Evolutionary conservation across 1,140 invertebrate genomes (phyloP).

Genomic region (Drosophila ambigua): DNA sequence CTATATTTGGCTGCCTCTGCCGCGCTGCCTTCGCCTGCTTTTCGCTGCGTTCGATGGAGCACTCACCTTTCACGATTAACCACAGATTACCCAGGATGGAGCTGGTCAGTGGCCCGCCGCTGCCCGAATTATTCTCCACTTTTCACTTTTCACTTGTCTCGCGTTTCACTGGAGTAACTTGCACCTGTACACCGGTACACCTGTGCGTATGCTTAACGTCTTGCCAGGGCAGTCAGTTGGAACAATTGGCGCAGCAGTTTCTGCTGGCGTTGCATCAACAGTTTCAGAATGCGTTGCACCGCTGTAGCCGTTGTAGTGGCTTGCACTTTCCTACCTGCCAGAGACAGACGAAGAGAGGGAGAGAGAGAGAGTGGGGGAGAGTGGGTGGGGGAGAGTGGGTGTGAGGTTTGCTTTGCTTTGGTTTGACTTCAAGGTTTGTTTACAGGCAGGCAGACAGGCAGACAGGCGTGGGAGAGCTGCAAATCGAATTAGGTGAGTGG

Average conservation of each 20-base stretch:
- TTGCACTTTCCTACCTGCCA: conserved; percentile 45
- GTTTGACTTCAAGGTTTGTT: conserved; percentile 42
- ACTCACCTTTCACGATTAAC: conserved; percentile 78
- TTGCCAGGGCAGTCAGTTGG: conserved; percentile 68
- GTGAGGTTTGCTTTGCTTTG: conserved; percentile 11
- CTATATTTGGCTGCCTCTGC: conserved; percentile 45
- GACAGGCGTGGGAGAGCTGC: background rate
- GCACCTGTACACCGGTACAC: conserved; percentile 3
- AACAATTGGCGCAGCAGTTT: conserved; percentile 79
- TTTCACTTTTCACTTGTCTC: conserved; percentile 4
- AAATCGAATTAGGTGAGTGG: conserved; percentile 39
- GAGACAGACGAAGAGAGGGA: background rate
- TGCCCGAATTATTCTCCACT: conserved; percentile 19
- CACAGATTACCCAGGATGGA: conserved; percentile 82
- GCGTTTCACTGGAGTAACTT: conserved; percentile 16
- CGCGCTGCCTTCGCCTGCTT: background rate
- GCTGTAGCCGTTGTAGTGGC: conserved; percentile 81
- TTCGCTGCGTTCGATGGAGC: background rate
- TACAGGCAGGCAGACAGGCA: background rate
- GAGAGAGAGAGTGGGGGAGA: background rate
- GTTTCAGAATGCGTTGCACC: conserved; percentile 80
- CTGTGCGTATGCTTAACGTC: conserved; percentile 63
- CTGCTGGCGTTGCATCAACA: conserved; percentile 83
- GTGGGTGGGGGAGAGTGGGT: background rate
- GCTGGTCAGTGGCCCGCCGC: conserved; percentile 49